Base-by-base conservation (phyloP, 1,140 invertebrate genomes). In the Sycophaga agraensis region DNA sequence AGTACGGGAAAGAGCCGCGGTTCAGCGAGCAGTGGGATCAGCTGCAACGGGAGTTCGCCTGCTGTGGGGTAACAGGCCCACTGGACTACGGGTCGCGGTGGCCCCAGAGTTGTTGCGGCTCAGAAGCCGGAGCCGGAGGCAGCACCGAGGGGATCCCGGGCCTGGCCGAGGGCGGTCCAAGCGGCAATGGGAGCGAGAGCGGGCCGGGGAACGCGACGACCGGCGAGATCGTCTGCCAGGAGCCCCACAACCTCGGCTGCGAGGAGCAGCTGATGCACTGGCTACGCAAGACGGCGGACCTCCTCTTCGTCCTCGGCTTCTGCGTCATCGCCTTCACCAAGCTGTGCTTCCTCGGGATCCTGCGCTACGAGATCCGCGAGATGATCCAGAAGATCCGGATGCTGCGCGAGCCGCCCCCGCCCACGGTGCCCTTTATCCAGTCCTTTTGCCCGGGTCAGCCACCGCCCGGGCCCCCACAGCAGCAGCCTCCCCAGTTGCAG, bases 271-370 rank as follows among this genome's bases (percentile, higher is more conserved):
- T 93, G 28, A 80, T 89, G 35, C 76, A 83, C 24, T 94, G 92
- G 88, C 80, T 94, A 17, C 82, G 87, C 56, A 84, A 88, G 69
- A 91, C 89, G 6, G 89, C 90, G 7, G 91, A 93, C 69, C 80
- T 91, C 24, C 83, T 94, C 8, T 92, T 92, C 69, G 90, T 95
- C 17, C 76, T 94, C 43, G 91, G 92, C 8, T 94, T 93, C 76
- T 95, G 93, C 77, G 92, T 95, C 35, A 90, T 94, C 61, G 89
- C 92, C 57, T 94, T 94, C 79, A 84, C 93, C 45, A 95, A 95
- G 79, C 82, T 94, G 66, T 94, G 91, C 81, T 95, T 94, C 82
- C 85, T 94, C 28, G 91, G 91, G 24, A 94, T 95, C 69, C 82
- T 95, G 34, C 83, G 88, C 57, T 92, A 91, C 78, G 90, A 93